phyloP scores from a whole-genome alignment of 2,797 vertebrate genomes.

The Xenops minutus region DNA sequence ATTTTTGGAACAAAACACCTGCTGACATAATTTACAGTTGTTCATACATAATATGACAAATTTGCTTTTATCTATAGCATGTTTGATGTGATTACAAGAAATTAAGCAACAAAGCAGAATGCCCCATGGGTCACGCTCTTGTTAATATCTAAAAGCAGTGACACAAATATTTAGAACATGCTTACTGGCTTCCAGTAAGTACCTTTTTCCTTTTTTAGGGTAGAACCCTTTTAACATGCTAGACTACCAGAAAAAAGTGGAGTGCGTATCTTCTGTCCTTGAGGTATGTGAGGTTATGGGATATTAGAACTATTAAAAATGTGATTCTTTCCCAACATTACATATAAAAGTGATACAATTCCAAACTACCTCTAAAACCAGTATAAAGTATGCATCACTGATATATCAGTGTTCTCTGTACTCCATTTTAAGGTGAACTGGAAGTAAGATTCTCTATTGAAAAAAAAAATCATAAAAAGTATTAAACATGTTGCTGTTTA shows the following conservation, averaged over 20 bases:
- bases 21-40: background rate
- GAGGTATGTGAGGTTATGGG: background rate
- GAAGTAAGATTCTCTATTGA: background rate
- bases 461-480: background rate
- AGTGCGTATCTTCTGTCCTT: background rate
- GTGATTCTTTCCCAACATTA: background rate
- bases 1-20: background rate
- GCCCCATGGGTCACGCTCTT: rapidly evolving
- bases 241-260: background rate
- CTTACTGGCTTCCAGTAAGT: background rate
- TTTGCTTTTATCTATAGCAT: background rate
- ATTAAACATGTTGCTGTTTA: background rate
- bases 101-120: background rate
- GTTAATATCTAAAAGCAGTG: background rate
- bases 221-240: background rate
- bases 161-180: background rate
- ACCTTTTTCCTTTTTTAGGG: background rate
- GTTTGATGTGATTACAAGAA: background rate
- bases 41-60: background rate
- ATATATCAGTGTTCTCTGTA: background rate
- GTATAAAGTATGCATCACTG: background rate
- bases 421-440: background rate
- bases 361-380: background rate
- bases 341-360: background rate
- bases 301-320: background rate